phyloP scores from a whole-genome alignment of 2,888 invertebrate genomes.

The Homarus gammarus region DNA sequence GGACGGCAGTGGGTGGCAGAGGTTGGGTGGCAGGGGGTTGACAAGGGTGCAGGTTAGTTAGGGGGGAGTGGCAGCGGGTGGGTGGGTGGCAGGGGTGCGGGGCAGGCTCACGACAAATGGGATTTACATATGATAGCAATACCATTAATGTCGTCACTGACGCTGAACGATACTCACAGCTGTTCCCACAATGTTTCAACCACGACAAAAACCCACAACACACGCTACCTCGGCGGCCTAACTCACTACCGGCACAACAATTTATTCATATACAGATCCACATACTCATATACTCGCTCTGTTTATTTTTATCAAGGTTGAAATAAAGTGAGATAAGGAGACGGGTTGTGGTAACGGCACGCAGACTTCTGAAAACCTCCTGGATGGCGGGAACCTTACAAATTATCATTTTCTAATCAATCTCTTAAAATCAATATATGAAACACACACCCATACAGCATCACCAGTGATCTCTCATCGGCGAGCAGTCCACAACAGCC shows the following conservation, averaged over 20 bases:
- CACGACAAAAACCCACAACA: neutral
- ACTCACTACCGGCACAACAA: too few species aligned
- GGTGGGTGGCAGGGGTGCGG: conserved; percentile 32
- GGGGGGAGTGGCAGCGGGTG: neutral
- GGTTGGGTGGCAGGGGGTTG: neutral
- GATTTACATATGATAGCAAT: conserved; percentile 70
- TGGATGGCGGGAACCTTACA: neutral
- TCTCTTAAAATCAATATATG: conserved; percentile 39
- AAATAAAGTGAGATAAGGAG: too few species aligned
- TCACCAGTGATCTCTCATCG: neutral
- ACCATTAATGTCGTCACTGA: conserved; percentile 63
- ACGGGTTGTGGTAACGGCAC: neutral
- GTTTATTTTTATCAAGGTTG: too few species aligned
- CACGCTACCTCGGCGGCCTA: too few species aligned
- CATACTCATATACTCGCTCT: too few species aligned
- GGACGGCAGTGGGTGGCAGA: neutral
- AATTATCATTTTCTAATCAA: conserved; percentile 48
- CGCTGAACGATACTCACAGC: conserved; percentile 37
- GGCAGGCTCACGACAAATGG: conserved; percentile 62
- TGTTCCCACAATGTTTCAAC: conserved; percentile 34
- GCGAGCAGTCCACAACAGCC: neutral
- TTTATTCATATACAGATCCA: too few species aligned
- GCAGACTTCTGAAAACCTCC: conserved; percentile 31
- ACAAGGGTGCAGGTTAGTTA: too few species aligned
- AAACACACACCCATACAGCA: neutral